Percentiles rank a stretch among this genome's conserved stretches.
Conservation (phyloP, 2,888 invertebrate genomes). For the Opisthograptis luteolata region DNA sequence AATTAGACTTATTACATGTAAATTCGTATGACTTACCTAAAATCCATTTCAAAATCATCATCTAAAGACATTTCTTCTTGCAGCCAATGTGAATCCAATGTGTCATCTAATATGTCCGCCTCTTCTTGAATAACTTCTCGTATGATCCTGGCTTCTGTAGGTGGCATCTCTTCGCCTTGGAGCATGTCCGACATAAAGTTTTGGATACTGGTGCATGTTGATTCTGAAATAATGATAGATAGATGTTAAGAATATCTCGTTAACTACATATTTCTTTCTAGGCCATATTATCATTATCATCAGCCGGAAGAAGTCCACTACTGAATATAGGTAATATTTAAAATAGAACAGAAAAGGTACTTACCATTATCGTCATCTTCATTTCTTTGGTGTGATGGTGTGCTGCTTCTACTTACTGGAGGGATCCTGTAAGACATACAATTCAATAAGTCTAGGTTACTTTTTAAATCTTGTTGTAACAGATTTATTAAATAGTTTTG, state of each 20-base stretch:
- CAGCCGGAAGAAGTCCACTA: too few species aligned
- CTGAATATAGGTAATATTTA: too few species aligned
- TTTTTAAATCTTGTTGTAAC: too few species aligned
- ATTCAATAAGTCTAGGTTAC: too few species aligned
- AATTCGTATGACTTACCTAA: constrained; percentile 49
- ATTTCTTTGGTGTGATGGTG: constrained; percentile 55
- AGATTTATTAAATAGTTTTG: too few species aligned
- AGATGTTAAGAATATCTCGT: neutral
- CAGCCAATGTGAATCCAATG: constrained; percentile 74
- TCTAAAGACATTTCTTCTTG: constrained; percentile 68
- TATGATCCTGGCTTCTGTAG: constrained; percentile 68
- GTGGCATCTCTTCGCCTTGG: constrained; percentile 64
- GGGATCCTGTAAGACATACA: constrained; percentile 58
- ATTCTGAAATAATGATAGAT: constrained; percentile 53
- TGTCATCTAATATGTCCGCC: constrained; percentile 71
- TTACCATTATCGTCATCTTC: constrained; percentile 76
- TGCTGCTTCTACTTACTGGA: constrained; percentile 54
- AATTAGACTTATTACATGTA: too few species aligned
- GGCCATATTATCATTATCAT: too few species aligned
- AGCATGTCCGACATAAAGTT: constrained; percentile 76
- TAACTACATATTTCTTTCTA: neutral
- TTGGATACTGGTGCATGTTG: constrained; percentile 74
- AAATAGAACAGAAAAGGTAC: neutral
- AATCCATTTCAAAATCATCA: constrained; percentile 61
- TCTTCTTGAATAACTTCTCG: constrained; percentile 72